Base-by-base conservation (phyloP, 2,888 invertebrate genomes). In the Brachylomia viminalis region DNA sequence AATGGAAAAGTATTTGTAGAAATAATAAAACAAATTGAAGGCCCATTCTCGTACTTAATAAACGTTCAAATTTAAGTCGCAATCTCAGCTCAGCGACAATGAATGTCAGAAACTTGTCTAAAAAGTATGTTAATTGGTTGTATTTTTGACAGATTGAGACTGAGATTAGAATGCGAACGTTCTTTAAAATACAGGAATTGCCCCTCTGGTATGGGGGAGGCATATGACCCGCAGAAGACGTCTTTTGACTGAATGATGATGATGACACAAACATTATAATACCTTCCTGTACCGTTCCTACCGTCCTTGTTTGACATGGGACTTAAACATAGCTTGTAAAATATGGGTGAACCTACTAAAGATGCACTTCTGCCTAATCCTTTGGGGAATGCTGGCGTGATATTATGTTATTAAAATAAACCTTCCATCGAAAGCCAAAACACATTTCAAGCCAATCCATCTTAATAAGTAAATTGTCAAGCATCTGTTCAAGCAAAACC, bases 401-500 rank as follows among this genome's bases (percentile, higher is more conserved):
- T 30, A 6, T 30, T 30, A 30, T 10, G 4, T 30, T 20, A 30
- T 30, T 20, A 58, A 8, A 27, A 30, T 20, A 30, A 49, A 17
- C 33, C 23, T 49, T 23, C 8, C 30, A 15, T 23, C 27, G 6
- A 8, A 56, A 66, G 17, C 15, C 79, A 56, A 56, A 78, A 27
- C 56, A 33, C 23, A 54, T 58, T 49, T 33, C 15, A 20, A 13
- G 1, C 20, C 17, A 7, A 78, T 72, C n/a, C 33, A 38, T 54
- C 15, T 23, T 33, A 27, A 33, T 30, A 49, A 76, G 15, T 27
- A 54, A 45, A 82, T 66, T 52, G 54, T 82, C 65, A 76, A 42
- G 42, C 65, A 42, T 76, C 52, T 66, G 54, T 45, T 49, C 33
- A 74, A 79, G 65, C 61, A 62, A 58, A 75, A 5, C 58, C 78